Conservation (phyloP, 2,888 invertebrate genomes). For the Apamea monoglypha region DNA sequence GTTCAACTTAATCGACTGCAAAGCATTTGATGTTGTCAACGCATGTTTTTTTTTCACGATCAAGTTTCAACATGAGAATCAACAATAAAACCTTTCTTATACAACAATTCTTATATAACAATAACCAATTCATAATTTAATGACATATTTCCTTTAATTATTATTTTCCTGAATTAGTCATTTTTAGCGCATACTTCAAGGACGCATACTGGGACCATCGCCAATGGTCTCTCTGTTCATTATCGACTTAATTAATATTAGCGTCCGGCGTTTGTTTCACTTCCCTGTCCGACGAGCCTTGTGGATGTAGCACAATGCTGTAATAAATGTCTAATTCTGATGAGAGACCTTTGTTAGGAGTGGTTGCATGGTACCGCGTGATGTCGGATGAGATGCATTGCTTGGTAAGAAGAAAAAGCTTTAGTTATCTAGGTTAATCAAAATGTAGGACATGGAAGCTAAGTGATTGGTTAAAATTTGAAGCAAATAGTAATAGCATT, state of each 20-base stretch:
- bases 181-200: conserved; percentile 51
- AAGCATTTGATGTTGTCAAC: conserved; percentile 26
- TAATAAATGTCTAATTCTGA: conserved; percentile 87
- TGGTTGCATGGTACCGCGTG: conserved; percentile 70
- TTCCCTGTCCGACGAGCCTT: conserved; percentile 84
- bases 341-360: conserved; percentile 76
- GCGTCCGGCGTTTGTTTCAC: conserved; percentile 88
- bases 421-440: not conserved
- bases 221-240: conserved; percentile 75
- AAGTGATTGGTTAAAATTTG: too few species aligned
- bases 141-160: conserved; percentile 34
- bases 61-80: not conserved
- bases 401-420: not conserved
- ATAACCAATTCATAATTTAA: conserved; percentile 12
- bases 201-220: conserved; percentile 57
- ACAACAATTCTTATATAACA: not conserved
- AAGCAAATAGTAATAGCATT: too few species aligned
- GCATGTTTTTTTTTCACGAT: not conserved
- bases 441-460: not conserved
- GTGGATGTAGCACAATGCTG: conserved; percentile 84
- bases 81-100: not conserved
- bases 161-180: conserved; percentile 26
- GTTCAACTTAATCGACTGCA: not conserved
- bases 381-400: conserved; percentile 9
- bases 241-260: conserved; percentile 86